These are phyloP conservation scores for Semnornis frantzii DNA, from an alignment of 2,113 vertebrate genomes.

Conservation along the genomic window DNA sequence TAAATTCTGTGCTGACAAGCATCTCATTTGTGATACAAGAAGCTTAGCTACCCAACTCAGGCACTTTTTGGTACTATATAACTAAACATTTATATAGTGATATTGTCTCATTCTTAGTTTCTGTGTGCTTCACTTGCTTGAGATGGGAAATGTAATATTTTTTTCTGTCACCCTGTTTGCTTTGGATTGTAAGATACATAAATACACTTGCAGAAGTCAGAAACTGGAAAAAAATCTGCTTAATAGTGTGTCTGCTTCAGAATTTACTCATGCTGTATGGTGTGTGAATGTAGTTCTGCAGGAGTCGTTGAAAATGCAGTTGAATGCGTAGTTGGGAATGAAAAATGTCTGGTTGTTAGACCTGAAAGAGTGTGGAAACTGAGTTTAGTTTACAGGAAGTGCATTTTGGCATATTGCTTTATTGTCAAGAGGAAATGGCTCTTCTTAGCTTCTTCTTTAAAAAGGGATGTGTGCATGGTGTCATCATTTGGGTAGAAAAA, in stretches of 20 bases:
- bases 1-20: neutral
- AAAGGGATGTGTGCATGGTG: neutral
- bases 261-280: neutral
- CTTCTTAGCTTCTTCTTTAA: neutral
- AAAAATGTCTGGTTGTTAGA: neutral
- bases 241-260: neutral
- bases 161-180: neutral
- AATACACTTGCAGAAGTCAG: neutral
- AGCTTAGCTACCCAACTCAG: neutral
- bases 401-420: neutral
- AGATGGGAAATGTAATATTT: neutral
- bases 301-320: neutral
- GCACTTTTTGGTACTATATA: neutral
- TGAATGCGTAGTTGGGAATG: neutral
- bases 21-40: neutral
- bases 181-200: neutral
- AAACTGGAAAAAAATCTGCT: neutral
- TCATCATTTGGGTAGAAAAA: neutral
- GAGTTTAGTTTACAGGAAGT: neutral
- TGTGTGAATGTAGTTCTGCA: neutral
- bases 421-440: slow-evolving; percentile 13
- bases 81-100: neutral
- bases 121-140: neutral
- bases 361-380: neutral
- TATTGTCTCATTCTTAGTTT: neutral